Evolutionary conservation across 1,140 invertebrate genomes (phyloP).

Genomic region (Plectrocnemia conspersa): DNA sequence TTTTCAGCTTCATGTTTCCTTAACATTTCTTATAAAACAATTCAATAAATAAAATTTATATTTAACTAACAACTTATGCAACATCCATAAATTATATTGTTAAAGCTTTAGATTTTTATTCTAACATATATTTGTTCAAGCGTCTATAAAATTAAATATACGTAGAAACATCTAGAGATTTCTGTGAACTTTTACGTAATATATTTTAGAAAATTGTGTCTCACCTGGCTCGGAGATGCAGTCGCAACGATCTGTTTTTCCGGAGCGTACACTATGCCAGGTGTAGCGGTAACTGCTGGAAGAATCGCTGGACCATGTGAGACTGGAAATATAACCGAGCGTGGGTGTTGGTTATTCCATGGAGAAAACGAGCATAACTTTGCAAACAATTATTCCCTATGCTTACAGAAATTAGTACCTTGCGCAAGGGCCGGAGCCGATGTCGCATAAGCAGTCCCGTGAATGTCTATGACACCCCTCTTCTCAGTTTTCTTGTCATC

Average conservation of each 20-base stretch:
- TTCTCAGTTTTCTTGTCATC: conserved; percentile 31
- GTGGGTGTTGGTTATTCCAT: not conserved
- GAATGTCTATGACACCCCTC: conserved; percentile 27
- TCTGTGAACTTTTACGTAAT: no score
- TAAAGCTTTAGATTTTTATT: no score
- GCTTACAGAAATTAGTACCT: not conserved
- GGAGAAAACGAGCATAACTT: not conserved
- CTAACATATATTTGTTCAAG: no score
- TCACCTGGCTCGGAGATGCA: conserved; percentile 31
- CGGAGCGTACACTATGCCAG: conserved; percentile 33
- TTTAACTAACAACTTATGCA: no score
- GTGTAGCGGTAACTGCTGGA: conserved; percentile 20
- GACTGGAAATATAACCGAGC: conserved; percentile 11
- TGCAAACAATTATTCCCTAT: not conserved
- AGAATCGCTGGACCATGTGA: conserved; percentile 28
- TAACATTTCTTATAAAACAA: no score
- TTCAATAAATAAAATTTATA: no score
- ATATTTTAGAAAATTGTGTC: conserved; percentile 5
- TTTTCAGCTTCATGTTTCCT: no score
- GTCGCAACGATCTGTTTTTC: conserved; percentile 30
- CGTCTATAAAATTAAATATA: no score
- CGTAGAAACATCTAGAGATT: no score
- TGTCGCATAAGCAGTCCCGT: conserved; percentile 25
- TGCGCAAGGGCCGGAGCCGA: conserved; percentile 17
- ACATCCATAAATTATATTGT: no score